Evolutionary conservation across 1,140 invertebrate genomes (phyloP).

Genomic region (Aphidius ervi): DNA sequence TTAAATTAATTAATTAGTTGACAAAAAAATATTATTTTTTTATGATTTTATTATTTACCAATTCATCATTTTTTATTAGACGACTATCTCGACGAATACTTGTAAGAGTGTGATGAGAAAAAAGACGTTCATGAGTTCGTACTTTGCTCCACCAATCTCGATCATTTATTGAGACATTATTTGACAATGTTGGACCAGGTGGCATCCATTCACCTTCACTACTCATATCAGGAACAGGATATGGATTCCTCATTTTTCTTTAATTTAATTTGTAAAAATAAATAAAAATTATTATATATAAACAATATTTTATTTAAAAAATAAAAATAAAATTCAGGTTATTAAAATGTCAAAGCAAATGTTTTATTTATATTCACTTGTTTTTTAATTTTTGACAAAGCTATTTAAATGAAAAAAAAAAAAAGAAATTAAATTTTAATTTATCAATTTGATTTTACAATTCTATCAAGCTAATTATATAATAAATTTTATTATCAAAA

Average conservation of each 20-base stretch:
- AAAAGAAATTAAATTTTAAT: not conserved
- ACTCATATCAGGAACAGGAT: constrained; percentile 42
- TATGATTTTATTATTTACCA: not conserved
- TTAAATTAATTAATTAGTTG: not conserved
- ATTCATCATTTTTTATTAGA: constrained; percentile 33
- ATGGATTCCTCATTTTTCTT: constrained; percentile 37
- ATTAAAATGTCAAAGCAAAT: too few species aligned
- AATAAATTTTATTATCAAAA: too few species aligned
- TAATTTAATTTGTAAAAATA: too few species aligned
- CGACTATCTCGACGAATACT: constrained; percentile 40
- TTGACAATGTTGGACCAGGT: constrained; percentile 36
- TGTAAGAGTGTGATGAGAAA: constrained; percentile 48
- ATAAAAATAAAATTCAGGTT: too few species aligned
- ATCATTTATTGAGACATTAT: constrained; percentile 36
- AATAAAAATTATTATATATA: too few species aligned
- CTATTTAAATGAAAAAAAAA: too few species aligned
- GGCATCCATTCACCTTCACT: constrained; percentile 40
- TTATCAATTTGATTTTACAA: too few species aligned
- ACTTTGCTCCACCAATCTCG: constrained; percentile 39
- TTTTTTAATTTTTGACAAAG: not conserved
- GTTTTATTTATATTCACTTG: too few species aligned
- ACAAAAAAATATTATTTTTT: not conserved
- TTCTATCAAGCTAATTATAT: too few species aligned
- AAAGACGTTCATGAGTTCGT: constrained; percentile 41
- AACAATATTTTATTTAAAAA: too few species aligned